Evolutionary conservation across 1,140 invertebrate species (phyloP), one percentile per base, ranked within the genome.

Genomic region (Drosophila erecta): DNA sequence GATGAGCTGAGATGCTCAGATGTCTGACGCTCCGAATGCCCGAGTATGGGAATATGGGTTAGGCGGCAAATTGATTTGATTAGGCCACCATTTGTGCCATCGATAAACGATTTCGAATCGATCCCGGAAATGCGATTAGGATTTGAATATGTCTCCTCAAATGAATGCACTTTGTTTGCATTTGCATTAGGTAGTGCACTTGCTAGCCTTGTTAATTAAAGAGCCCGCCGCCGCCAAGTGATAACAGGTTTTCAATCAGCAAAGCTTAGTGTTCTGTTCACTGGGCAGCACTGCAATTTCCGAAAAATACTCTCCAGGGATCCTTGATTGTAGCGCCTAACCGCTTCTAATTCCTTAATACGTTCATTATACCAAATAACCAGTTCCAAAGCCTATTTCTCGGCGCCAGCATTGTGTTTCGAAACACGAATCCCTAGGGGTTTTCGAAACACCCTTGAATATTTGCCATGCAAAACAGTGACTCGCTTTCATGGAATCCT

Each of bases 41-140:
- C 59, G 27, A 30, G 8, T 59, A 37, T 51, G 44, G 35, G 17
- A 35, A 58, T 50, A 50, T 53, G 59, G 64, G 64, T 65, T 62
- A 62, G 38, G 64, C 38, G 44, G 59, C 64, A 67, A 67, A 67
- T 66, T 67, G 64, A 67, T 65, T 65, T 46, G 60, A 67, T 67
- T 67, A 67, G 64, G 64, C n/a, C 17, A 53, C 37, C 37, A 65
- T 67, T 67, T 67, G 64, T 67, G 64, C 65, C 64, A 67, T 67
- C 64, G 64, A 65, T 67, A 65, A 67, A 51, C 59, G 59, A 65
- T 51, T 65, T 27, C 1, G 59, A 65, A 64, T 51, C 64, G 59
- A 67, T 51, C 15, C 37, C 44, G 64, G 64, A 49, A 67, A 67
- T 67, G 64, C 64, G 64, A 64, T 67, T 67, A 67, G 33, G 33